Evolutionary conservation across 2,113 vertebrate genomes (phyloP).

Genomic region (Stictonetta naevosa): DNA sequence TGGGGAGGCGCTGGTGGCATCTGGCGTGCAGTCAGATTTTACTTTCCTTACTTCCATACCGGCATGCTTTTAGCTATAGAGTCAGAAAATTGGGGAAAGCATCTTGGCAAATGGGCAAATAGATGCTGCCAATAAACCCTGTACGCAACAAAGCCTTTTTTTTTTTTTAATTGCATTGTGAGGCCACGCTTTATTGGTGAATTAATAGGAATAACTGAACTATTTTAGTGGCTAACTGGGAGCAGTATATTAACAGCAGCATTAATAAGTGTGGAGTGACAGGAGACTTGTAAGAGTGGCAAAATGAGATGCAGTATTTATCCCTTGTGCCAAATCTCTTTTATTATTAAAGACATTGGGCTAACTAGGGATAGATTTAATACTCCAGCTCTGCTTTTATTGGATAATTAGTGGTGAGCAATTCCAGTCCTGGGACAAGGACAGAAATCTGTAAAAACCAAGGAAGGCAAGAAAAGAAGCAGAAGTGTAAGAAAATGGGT

Average conservation of each 20-base stretch:
- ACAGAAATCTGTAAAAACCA: background rate
- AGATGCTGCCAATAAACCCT: background rate
- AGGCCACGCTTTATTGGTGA: slow-evolving; percentile 58
- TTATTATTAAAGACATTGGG: slow-evolving; percentile 76
- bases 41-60: accelerated
- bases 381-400: slow-evolving; percentile 70
- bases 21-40: background rate
- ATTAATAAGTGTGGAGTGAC: slow-evolving; percentile 75
- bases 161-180: slow-evolving; percentile 13
- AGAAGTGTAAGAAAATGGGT: background rate
- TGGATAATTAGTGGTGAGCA: slow-evolving; percentile 67
- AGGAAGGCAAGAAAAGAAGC: background rate
- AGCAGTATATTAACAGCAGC: slow-evolving; percentile 66
- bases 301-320: slow-evolving; percentile 75
- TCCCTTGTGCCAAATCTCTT: slow-evolving; percentile 79
- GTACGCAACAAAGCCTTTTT: background rate
- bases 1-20: background rate
- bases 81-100: background rate
- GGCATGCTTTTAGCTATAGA: background rate
- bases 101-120: background rate
- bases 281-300: slow-evolving; percentile 68
- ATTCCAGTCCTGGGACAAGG: slow-evolving; percentile 37
- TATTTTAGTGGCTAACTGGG: slow-evolving; percentile 77
- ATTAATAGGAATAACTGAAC: slow-evolving; percentile 75
- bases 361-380: slow-evolving; percentile 78